Percentiles rank a stretch among this genome's conserved stretches.
Conservation (phyloP, 2,113 vertebrate species). For the Sterrhoptilus dennistouni region DNA sequence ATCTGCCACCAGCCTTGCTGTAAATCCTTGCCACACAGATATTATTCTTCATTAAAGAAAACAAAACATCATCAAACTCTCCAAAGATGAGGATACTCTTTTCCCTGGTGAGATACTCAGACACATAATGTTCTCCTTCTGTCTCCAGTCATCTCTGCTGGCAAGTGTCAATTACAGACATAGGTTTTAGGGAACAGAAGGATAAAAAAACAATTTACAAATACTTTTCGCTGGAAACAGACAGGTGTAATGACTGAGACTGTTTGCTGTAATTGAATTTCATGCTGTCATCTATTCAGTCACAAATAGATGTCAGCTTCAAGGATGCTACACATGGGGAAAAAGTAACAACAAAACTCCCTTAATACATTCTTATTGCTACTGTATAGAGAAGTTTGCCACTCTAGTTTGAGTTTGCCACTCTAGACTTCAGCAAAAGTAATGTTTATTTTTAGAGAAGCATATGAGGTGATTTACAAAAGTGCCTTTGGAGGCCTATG, state of each 20-base stretch:
- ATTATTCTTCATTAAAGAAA: slow-evolving; percentile 71
- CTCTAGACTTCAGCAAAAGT: neutral
- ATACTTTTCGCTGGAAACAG: slow-evolving; percentile 77
- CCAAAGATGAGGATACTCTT: slow-evolving; percentile 56
- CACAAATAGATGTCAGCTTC: slow-evolving; percentile 75
- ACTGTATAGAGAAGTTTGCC: slow-evolving; percentile 4
- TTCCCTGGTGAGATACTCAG: slow-evolving; percentile 69
- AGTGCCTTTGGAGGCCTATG: neutral
- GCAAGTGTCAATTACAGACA: slow-evolving; percentile 83
- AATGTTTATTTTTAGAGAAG: neutral
- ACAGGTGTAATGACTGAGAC: slow-evolving; percentile 79
- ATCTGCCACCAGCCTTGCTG: slow-evolving; percentile 51
- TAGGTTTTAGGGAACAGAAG: slow-evolving; percentile 74
- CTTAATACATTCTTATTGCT: slow-evolving; percentile 46
- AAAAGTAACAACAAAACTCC: neutral
- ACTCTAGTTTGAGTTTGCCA: neutral
- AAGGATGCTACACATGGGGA: slow-evolving; percentile 61
- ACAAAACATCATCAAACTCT: slow-evolving; percentile 38
- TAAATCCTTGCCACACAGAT: slow-evolving; percentile 53
- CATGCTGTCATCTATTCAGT: slow-evolving; percentile 79
- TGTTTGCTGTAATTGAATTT: slow-evolving; percentile 82
- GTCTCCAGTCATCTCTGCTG: slow-evolving; percentile 72
- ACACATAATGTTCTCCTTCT: slow-evolving; percentile 73
- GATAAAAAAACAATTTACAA: slow-evolving; percentile 82
- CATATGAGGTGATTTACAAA: neutral